phyloP scores from a whole-genome alignment of 2,113 vertebrate genomes.

The Poeciliopsis prolifica region DNA sequence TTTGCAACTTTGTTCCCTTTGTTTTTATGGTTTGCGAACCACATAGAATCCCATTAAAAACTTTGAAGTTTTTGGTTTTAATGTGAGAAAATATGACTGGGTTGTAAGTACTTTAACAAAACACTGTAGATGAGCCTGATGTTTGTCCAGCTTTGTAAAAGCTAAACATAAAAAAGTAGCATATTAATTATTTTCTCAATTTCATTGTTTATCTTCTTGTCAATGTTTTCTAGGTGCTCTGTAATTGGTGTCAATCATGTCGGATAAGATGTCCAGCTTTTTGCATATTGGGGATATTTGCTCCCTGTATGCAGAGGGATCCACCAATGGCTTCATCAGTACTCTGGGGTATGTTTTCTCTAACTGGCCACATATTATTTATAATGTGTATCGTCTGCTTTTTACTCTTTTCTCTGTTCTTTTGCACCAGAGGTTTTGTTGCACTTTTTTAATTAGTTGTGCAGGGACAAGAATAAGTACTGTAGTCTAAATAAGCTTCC shows the following conservation, averaged over 20 bases:
- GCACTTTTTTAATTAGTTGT: background rate
- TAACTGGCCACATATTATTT: background rate
- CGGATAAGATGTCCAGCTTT: conserved; percentile 99
- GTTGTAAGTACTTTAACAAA: too few relatives aligned
- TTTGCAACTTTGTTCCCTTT: too few relatives aligned
- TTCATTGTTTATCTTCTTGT: background rate
- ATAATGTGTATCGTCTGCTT: conserved; percentile 3
- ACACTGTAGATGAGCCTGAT: background rate
- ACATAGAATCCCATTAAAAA: too few relatives aligned
- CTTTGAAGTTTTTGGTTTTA: too few relatives aligned
- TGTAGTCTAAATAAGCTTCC: background rate
- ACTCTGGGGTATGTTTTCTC: conserved; percentile 88
- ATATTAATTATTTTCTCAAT: background rate
- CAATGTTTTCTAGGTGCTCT: conserved; percentile 64
- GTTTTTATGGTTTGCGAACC: too few relatives aligned
- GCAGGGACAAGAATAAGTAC: background rate
- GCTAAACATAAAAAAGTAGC: background rate
- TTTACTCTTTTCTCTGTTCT: conserved; percentile 12
- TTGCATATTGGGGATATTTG: conserved; percentile 97
- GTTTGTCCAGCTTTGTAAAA: background rate
- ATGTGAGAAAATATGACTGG: too few relatives aligned
- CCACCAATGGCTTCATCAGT: conserved; percentile 98
- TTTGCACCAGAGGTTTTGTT: background rate
- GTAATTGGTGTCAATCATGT: conserved; percentile 82
- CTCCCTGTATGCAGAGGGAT: conserved; percentile 96